Base-by-base conservation (phyloP, 1,140 invertebrate species). In the Wasmannia auropunctata region DNA sequence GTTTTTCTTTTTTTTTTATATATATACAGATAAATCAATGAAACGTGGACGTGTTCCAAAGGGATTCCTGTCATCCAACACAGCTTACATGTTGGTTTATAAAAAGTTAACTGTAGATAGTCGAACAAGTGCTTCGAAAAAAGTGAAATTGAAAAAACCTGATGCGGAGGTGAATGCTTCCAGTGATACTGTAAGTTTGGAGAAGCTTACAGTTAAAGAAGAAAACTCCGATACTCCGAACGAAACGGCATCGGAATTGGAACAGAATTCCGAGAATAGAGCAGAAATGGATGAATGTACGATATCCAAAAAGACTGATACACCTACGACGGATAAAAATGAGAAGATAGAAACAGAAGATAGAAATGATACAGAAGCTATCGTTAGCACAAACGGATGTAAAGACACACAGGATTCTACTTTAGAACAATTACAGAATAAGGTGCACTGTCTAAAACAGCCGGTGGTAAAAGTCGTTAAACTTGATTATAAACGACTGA, bases 51-150 rank as follows among this genome's bases (percentile, higher is more conserved):
- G 94, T 67, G 90, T 95, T 79, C 94, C 94, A 28, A 96, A 96
- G 92, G 95, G 95, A 51, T 95, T 91, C 72, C 90, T 95, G n/a
- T 93, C 94, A 19, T 95, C 95, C 7, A 95, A 95, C 75, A 96
- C 96, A 90, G 96, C 96, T 5, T 97, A 97, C 87, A 97, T 97
- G 97, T 93, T 97, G 81, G 96, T 97, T 3, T 97, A 97, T 91
- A 96, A 95, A 70, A 93, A 89, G 88, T 81, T 85, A 49, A 83
- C 87, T n/a, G 3, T 28, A 4, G 86, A 90, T 31, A 40, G 25
- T n/a, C 51, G 85, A 76, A 58, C n/a, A 16, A 81, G 51, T 25
- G 83, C 51, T 25, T 19, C 28, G 11, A 90, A 92, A 28, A 86
- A 72, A 69, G 77, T 6, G 28, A 90, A 88, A 8, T n/a, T 28